These are phyloP conservation scores for Onychostruthus taczanowskii DNA, from an alignment of 2,113 vertebrate species.

Conservation along the genomic window DNA sequence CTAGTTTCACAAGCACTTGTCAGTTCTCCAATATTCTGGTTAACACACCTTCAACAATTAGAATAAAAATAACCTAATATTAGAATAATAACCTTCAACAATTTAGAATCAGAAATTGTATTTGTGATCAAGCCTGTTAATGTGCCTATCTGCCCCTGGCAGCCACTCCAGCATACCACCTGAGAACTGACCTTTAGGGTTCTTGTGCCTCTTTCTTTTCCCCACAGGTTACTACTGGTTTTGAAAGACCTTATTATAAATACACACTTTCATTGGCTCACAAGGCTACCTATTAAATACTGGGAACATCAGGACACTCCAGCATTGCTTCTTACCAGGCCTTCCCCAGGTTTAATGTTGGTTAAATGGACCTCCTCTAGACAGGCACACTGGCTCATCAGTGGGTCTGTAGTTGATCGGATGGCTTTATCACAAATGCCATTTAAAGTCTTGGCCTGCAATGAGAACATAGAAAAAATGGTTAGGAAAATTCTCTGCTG, in stretches of 20 bases:
- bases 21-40: neutral
- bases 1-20: neutral
- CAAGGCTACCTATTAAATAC: neutral
- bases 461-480: neutral
- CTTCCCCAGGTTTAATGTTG: conserved; percentile 86
- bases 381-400: conserved; percentile 81
- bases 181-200: neutral
- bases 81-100: neutral
- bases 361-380: conserved; percentile 89
- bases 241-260: neutral
- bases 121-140: neutral
- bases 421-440: conserved; percentile 89
- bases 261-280: neutral
- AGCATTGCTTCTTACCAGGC: conserved; percentile 81
- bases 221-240: neutral
- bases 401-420: conserved; percentile 79
- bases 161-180: neutral
- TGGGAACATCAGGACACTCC: neutral
- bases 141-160: too few species aligned
- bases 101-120: neutral
- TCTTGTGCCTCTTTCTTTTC: neutral
- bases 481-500: neutral
- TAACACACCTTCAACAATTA: neutral
- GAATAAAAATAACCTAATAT: too few species aligned
- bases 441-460: conserved; percentile 87